Percentiles rank a stretch among this genome's conserved stretches.
Evolutionary conservation across 2,113 vertebrate genomes (phyloP).

Genomic region (Clarias batrachus): DNA sequence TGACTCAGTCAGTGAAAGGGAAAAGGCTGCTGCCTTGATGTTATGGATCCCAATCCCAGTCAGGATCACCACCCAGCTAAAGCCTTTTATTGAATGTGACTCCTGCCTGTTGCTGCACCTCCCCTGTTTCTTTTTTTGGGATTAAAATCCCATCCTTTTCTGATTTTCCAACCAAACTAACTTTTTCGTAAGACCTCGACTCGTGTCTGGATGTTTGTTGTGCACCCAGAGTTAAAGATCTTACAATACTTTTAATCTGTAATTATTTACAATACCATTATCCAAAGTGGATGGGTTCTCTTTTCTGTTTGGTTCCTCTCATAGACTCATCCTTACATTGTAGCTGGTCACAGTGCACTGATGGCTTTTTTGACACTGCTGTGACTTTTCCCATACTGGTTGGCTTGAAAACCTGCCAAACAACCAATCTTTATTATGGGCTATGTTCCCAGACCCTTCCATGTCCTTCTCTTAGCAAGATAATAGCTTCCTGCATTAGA

Average conservation of each 20-base stretch:
- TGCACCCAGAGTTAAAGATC: too few relatives aligned
- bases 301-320: not conserved
- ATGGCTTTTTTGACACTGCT: conserved; percentile 28
- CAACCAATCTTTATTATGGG: conserved; percentile 70
- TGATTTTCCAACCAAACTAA: too few relatives aligned
- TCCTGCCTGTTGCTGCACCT: too few relatives aligned
- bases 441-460: conserved; percentile 67
- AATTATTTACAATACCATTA: not conserved
- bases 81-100: too few relatives aligned
- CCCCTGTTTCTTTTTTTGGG: too few relatives aligned
- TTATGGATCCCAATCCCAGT: too few relatives aligned
- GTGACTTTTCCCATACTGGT: conserved; percentile 52
- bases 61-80: too few relatives aligned
- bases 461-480: conserved; percentile 37
- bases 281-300: not conserved
- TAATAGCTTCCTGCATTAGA: conserved; percentile 60
- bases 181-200: too few relatives aligned
- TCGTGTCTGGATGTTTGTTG: too few relatives aligned
- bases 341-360: not conserved
- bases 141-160: too few relatives aligned
- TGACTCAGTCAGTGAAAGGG: too few relatives aligned
- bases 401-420: conserved; percentile 69
- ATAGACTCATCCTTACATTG: not conserved
- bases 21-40: too few relatives aligned
- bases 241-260: not conserved